Evolutionary conservation across 30 jellyfish, hydroid and myxozoan genomes (phyloP).

Genomic region (Hydractinia echinata): DNA sequence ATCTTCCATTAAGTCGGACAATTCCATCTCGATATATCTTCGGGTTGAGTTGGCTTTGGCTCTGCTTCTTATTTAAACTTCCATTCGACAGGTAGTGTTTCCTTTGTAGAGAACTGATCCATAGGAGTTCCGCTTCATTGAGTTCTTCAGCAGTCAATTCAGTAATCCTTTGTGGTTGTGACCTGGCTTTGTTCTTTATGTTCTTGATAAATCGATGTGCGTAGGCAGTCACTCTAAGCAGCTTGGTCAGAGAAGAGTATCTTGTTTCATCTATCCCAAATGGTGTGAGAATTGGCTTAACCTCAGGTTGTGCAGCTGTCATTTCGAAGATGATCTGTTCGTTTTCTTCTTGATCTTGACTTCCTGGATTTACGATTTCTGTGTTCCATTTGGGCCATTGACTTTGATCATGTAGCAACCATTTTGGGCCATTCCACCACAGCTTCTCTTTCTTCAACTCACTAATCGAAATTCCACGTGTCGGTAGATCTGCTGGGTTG

Average conservation of each 20-base stretch:
- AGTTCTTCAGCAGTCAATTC: constrained; percentile 19
- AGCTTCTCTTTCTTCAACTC: neutral
- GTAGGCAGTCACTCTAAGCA: constrained; percentile 35
- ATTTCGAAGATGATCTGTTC: neutral
- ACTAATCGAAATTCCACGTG: neutral
- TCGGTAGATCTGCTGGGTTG: neutral
- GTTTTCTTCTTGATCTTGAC: constrained; percentile 8
- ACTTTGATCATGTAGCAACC: constrained; percentile 13
- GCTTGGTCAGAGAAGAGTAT: constrained; percentile 10
- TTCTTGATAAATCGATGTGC: constrained; percentile 10
- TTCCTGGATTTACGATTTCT: neutral
- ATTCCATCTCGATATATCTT: neutral
- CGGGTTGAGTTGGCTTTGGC: neutral
- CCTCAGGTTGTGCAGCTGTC: neutral
- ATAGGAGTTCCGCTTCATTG: constrained; percentile 12
- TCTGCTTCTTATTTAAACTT: neutral
- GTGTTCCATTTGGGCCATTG: neutral
- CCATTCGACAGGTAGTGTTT: neutral
- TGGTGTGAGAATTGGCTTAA: neutral
- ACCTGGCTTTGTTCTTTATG: neutral
- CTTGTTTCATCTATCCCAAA: constrained; percentile 24
- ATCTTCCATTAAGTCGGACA: constrained; percentile 7
- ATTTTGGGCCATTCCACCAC: neutral
- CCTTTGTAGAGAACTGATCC: constrained; percentile 3
- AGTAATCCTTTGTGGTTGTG: neutral